A percentile compares a stretch with the other conserved stretches of the same genome.
These are phyloP conservation scores for Monopis laevigella DNA, from an alignment of 2,888 invertebrate species.

Conservation along the genomic window DNA sequence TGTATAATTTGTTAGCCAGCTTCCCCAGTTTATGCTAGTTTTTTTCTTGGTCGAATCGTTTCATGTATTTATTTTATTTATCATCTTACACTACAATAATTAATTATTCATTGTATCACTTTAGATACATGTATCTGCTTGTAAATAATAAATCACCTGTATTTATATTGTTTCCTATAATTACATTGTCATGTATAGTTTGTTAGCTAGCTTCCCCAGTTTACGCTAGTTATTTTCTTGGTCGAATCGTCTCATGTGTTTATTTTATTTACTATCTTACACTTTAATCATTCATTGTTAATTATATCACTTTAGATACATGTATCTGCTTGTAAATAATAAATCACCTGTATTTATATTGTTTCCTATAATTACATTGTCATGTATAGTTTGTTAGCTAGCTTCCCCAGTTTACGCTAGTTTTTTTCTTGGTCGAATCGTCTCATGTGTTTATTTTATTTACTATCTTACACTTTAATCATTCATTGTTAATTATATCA, in stretches of 20 bases:
- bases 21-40: constrained; percentile 33
- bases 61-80: constrained; percentile 32
- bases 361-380: too few relatives aligned
- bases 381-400: constrained; percentile 30
- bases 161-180: too few relatives aligned
- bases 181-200: too few relatives aligned
- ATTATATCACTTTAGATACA: too few relatives aligned
- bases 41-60: constrained; percentile 40
- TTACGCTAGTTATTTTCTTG: constrained; percentile 38
- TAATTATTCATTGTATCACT: constrained; percentile 23
- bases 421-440: constrained; percentile 42
- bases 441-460: constrained; percentile 32
- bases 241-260: constrained; percentile 34
- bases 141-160: too few relatives aligned
- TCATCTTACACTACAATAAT: constrained; percentile 23
- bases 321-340: too few relatives aligned
- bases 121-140: too few relatives aligned
- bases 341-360: too few relatives aligned
- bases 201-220: constrained; percentile 35
- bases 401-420: constrained; percentile 29
- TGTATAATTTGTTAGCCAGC: constrained; percentile 32
- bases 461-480: constrained; percentile 19
- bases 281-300: too few relatives aligned
- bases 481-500: too few relatives aligned
- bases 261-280: constrained; percentile 24